These are phyloP conservation scores for Amphibalanus amphitrite DNA, from an alignment of 1,140 invertebrate genomes.

Conservation along the genomic window DNA sequence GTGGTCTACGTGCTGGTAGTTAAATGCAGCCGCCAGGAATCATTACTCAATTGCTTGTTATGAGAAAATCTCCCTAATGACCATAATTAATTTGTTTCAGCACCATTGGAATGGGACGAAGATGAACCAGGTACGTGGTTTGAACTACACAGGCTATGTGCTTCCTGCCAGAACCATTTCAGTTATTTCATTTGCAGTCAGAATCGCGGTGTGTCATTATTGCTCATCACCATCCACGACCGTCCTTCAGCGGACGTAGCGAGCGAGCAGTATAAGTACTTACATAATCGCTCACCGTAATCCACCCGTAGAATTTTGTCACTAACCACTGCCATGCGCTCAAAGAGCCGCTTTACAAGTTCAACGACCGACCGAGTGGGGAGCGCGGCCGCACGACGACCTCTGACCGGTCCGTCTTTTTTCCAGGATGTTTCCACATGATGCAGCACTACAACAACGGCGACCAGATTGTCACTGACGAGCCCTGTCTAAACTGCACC, in stretches of 20 bases:
- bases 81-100: not conserved
- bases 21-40: too few relatives aligned
- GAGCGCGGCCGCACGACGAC: not conserved
- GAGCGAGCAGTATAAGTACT: not conserved
- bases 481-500: conserved; percentile 87
- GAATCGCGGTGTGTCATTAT: not conserved
- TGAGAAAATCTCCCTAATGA: not conserved
- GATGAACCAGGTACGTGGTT: not conserved
- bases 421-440: conserved; percentile 76
- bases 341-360: not conserved
- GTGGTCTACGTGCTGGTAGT: too few relatives aligned
- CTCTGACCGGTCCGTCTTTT: not conserved
- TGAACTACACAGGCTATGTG: not conserved
- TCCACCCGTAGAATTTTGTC: too few relatives aligned
- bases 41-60: not conserved
- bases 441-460: conserved; percentile 82
- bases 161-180: not conserved
- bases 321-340: too few relatives aligned
- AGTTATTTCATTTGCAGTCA: not conserved
- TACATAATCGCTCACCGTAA: too few relatives aligned
- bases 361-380: not conserved
- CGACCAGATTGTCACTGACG: conserved; percentile 79
- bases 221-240: not conserved
- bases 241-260: too few relatives aligned
- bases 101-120: not conserved